Base-by-base conservation (phyloP, 1,140 invertebrate genomes). In the Drosophila oshimai region DNA sequence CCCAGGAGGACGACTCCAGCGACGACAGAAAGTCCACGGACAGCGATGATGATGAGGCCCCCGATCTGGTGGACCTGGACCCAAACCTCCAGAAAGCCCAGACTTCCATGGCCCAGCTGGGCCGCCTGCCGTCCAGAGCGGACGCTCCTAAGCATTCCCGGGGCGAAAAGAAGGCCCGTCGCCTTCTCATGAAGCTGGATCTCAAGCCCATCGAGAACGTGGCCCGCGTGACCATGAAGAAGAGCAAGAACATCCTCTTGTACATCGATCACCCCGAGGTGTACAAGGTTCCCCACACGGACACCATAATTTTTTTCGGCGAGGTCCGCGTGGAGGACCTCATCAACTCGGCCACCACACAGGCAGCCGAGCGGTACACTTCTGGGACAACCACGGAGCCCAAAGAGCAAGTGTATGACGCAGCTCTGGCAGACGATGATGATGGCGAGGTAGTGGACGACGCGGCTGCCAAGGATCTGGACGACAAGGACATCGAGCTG, bases 161-260 rank as follows among this genome's bases (percentile, higher is more conserved):
- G 3, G 74, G 55, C 33, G 81, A 87, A 36, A 88, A 74, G 49
- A 87, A 88, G 42, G 83, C 81, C 5, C 81, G 81, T 5, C 77
- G 83, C 10, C 17, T 88, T 0, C 36, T 87, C 1, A 47, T 47
- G 51, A 87, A 87, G 20, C 51, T 78, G 2, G 77, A 88, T 17
- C 34, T 88, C 6, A 60, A 78, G 58, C 74, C 36, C 6, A 2
- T 87, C 0, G 39, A 28, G 2, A 42, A 71, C 20, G 81, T 87
- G 7, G 7, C 5, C 4, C 74, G 77, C 6, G 74, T 87, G 17
- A 60, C 77, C 15, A 88, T 87, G 64, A 74, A 61, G 29, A 81
- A 88, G 49, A 41, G 7, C 12, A 88, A 81, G 28, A 78, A 88
- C 12, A 39, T 83, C 2, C 1, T 87, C 31, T 36, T 87, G 7